Percentiles rank a stretch among this genome's conserved stretches.
Evolutionary conservation across 2,888 invertebrate genomes (phyloP).

Genomic region (Lottia gigantea): DNA sequence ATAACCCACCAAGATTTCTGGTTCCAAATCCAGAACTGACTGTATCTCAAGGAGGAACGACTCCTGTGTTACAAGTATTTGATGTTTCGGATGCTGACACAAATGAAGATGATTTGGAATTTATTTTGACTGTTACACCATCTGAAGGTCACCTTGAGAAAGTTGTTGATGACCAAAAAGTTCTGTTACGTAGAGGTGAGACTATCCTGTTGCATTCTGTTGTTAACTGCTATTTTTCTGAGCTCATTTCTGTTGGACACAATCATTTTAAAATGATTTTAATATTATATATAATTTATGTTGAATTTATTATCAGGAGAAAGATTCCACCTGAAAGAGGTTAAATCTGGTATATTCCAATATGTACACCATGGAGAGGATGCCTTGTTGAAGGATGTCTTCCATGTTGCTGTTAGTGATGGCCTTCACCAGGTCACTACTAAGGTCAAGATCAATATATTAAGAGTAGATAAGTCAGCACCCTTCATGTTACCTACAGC

Average conservation of each 20-base stretch:
- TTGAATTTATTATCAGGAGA: conserved; percentile 42
- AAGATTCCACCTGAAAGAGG: conserved; percentile 47
- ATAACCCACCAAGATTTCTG: conserved; percentile 51
- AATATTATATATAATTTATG: no score
- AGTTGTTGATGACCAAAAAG: conserved; percentile 32
- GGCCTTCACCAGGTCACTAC: conserved; percentile 45
- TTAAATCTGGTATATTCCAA: conserved; percentile 45
- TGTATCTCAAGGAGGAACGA: conserved; percentile 47
- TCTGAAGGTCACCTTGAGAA: conserved; percentile 48
- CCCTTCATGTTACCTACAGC: conserved; percentile 50
- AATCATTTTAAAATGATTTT: no score
- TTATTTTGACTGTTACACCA: conserved; percentile 44
- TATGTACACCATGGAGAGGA: conserved; percentile 51
- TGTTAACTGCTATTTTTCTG: not conserved
- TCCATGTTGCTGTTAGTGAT: conserved; percentile 51
- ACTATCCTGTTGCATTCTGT: no score
- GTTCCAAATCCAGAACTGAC: conserved; percentile 36
- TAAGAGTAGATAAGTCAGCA: conserved; percentile 50
- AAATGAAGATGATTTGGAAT: conserved; percentile 30
- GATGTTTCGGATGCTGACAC: conserved; percentile 56
- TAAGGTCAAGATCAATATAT: conserved; percentile 42
- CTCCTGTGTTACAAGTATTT: conserved; percentile 47
- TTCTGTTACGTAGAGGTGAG: conserved; percentile 37
- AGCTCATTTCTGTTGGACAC: no score
- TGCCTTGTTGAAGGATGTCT: conserved; percentile 35